Evolutionary conservation across 1,140 invertebrate species (phyloP).

Genomic region (Bombus confusus): DNA sequence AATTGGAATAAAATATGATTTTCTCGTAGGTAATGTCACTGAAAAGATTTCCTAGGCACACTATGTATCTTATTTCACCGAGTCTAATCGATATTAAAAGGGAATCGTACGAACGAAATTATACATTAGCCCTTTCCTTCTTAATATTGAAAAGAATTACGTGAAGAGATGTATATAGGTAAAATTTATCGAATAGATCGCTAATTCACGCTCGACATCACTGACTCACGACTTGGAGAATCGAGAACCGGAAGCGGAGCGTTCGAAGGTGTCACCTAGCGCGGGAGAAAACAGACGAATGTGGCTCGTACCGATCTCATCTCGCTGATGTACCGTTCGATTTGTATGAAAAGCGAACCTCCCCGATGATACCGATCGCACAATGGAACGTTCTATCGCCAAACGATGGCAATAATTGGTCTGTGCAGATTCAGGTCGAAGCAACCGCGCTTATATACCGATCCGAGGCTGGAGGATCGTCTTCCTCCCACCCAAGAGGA

Average conservation of each 20-base stretch:
- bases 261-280: background rate
- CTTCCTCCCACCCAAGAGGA: conserved; percentile 70
- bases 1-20: background rate
- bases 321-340: conserved; percentile 40
- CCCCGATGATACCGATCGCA: conserved; percentile 42
- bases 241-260: too few species aligned
- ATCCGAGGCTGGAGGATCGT: conserved; percentile 61
- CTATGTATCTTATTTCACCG: conserved; percentile 10
- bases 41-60: background rate
- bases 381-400: conserved; percentile 41
- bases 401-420: conserved; percentile 69
- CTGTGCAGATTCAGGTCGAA: conserved; percentile 63
- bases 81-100: background rate
- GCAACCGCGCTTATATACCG: conserved; percentile 69
- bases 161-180: too few species aligned
- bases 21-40: background rate
- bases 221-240: background rate
- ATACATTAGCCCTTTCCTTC: background rate
- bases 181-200: background rate
- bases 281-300: background rate
- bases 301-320: conserved; percentile 67
- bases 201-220: background rate
- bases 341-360: conserved; percentile 21
- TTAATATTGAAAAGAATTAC: background rate
- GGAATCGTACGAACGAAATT: background rate